Evolutionary conservation across 2,797 vertebrate genomes (phyloP), one percentile per base, ranked within the genome.

Genomic region (Danio tinwini): DNA sequence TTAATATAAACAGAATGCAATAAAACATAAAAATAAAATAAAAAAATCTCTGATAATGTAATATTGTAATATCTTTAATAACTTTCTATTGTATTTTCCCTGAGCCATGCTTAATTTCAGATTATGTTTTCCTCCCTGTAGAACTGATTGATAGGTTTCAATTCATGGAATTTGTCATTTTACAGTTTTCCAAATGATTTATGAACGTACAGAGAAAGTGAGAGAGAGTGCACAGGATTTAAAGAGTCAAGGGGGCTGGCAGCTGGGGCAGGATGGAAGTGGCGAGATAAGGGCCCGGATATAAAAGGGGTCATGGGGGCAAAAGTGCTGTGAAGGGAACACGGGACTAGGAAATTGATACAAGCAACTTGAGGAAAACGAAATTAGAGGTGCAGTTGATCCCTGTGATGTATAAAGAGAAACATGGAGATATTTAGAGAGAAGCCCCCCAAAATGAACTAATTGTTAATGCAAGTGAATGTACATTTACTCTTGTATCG

Each of bases 271-370:
- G 69, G 85, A 89, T 82, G 88, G 85, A 84, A 49, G 82, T 76
- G 75, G 39, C 83, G 83, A 90, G 90, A 93, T 91, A 92, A 93
- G 89, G 83, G 82, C 1, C 83, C 21, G 88, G 88, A 90, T 90
- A 87, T 90, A 88, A 88, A 85, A 88, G 85, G 86, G 91, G 90
- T 92, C 89, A 88, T 16, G 6, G 19, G 85, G 90, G 90, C 90
- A 92, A 87, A 75, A 70, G 89, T 87, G 87, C 87, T 87, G 89
- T 88, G 90, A 85, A 83, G 79, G 61, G 21, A 84, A 86, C 88
- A 90, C 78, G 56, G 85, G 81, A 53, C 82, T 83, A 87, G 84
- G 88, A 90, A 91, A 92, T 76, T 6, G 85, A 91, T 90, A 84
- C 59, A 67, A 70, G 56, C 47, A 63, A 69, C 53, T 21, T 67